Evolutionary conservation across 2,797 vertebrate genomes (phyloP).

Genomic region (Octomys mimax): DNA sequence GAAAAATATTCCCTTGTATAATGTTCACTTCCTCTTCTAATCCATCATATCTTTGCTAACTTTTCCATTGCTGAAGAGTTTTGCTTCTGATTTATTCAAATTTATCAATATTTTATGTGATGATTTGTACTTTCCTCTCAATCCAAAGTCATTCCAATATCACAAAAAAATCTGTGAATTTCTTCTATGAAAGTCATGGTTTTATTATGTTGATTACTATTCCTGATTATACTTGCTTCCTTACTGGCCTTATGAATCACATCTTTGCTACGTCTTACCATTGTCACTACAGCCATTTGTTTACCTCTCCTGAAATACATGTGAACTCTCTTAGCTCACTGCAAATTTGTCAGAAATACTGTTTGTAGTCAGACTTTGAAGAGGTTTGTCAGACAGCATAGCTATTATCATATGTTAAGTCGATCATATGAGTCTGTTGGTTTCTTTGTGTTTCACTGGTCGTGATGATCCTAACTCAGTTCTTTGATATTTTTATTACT

Average conservation of each 20-base stretch:
- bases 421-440: not conserved
- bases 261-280: not conserved
- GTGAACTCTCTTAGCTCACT: not conserved
- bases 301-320: not conserved
- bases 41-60: not conserved
- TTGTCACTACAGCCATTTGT: not conserved
- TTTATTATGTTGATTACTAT: not conserved
- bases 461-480: not conserved
- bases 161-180: not conserved
- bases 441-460: not conserved
- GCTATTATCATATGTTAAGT: not conserved
- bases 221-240: not conserved
- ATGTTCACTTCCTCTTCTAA: not conserved
- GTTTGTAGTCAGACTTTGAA: not conserved
- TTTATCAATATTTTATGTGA: not conserved
- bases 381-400: not conserved
- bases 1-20: not conserved
- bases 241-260: not conserved
- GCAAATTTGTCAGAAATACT: not conserved
- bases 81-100: not conserved
- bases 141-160: not conserved
- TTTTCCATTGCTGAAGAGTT: not conserved
- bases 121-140: not conserved
- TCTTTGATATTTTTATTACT: not conserved
- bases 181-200: not conserved